Evolutionary conservation across 37 sponge, comb jelly and placozoan species (phyloP), one percentile per base, ranked within the genome.

Genomic region (Amphimedon queenslandica): DNA sequence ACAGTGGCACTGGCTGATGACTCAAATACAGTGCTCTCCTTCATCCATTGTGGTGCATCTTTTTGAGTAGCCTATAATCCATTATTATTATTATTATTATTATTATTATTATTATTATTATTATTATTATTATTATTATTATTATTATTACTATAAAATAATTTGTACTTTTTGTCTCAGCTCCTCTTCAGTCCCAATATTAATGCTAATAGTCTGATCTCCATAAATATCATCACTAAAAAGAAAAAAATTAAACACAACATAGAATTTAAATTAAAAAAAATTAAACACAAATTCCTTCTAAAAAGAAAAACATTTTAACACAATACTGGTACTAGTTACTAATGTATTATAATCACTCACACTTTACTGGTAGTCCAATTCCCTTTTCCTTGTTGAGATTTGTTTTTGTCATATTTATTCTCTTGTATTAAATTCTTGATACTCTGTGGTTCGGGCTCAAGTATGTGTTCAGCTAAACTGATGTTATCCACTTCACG

Each of bases 1-100:
- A 25, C 55, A 29, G 68, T 21, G 2, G 66, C 38, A 72, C n/a
- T n/a, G n/a, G n/a, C n/a, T n/a, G n/a, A n/a, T n/a, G n/a, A n/a
- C n/a, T n/a, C n/a, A n/a, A 71, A 65, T 4, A 88, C 83, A 25
- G 89, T 88, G 66, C 89, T 88, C 30, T 68, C 35, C 41, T n/a
- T 70, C 72, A 88, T 71, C 89, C 89, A 88, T 34, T 88, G 78
- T 35, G 89, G 89, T 31, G 33, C 33, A 23, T 82, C 79, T 61
- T 82, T 82, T 21, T 67, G 47, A 5, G 64, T 53, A 4, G 74
- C 37, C 81, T 87, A 24, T 2, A 64, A 24, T n/a, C n/a, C n/a
- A n/a, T n/a, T n/a, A n/a, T n/a, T n/a, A n/a, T n/a, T n/a, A n/a
- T n/a, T n/a, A n/a, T n/a, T n/a, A n/a, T n/a, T n/a, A n/a, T n/a